A percentile compares a stretch with the other conserved stretches of the same genome.
phyloP scores from a whole-genome alignment of 2,888 invertebrate species.

The Scelioninae gen. 1 region DNA sequence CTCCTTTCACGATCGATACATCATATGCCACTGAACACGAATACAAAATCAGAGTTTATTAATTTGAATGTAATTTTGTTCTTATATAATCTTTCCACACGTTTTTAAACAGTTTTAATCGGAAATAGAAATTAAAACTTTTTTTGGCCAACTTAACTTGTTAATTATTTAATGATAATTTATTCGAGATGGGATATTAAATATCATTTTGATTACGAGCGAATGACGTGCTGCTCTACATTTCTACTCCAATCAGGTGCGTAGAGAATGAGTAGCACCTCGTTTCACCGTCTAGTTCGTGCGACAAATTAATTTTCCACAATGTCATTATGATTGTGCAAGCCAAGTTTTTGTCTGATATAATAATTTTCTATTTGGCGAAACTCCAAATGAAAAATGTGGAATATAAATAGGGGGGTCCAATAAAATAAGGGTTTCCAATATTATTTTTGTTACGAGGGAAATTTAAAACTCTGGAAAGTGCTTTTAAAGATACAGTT shows the following conservation, averaged over 20 bases:
- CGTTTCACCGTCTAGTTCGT: constrained; percentile 50
- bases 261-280: constrained; percentile 18
- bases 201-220: constrained; percentile 34
- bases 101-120: neutral
- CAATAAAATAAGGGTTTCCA: too few relatives aligned
- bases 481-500: too few relatives aligned
- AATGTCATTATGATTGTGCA: constrained; percentile 44
- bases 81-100: neutral
- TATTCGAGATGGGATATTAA: constrained; percentile 33
- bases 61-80: neutral
- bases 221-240: constrained; percentile 35
- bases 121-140: constrained; percentile 5
- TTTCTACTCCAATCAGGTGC: constrained; percentile 47
- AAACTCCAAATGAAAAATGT: constrained; percentile 28
- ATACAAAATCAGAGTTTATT: constrained; percentile 6
- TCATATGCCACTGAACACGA: neutral
- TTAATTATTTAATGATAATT: constrained; percentile 28
- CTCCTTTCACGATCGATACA: constrained; percentile 9
- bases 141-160: neutral
- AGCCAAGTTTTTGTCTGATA: constrained; percentile 49
- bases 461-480: too few relatives aligned
- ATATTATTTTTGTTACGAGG: too few relatives aligned
- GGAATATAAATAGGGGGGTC: too few relatives aligned
- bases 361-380: constrained; percentile 59
- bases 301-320: constrained; percentile 57